A percentile compares a stretch with the other conserved stretches of the same genome.
phyloP scores from a whole-genome alignment of 2,797 vertebrate genomes.

The Scarus forsteni region DNA sequence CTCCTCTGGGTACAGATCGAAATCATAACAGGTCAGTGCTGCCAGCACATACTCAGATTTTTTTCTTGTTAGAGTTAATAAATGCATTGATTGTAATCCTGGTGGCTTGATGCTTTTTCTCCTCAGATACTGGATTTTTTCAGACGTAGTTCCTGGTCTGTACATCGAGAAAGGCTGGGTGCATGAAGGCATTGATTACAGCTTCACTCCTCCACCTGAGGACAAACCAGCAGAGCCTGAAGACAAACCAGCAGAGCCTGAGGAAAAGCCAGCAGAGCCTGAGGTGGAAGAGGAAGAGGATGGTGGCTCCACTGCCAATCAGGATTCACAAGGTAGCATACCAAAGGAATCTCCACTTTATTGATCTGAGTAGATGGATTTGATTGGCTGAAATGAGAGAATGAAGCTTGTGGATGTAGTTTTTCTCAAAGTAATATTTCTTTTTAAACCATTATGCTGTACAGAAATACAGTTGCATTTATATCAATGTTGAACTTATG shows the following conservation, averaged over 20 bases:
- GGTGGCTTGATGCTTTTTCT: constrained; percentile 21
- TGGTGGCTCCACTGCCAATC: constrained; percentile 20
- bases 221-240: constrained; percentile 75
- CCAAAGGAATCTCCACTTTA: no score
- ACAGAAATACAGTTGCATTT: no score
- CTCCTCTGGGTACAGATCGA: constrained; percentile 94
- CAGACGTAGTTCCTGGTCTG: constrained; percentile 94
- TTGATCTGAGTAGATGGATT: no score
- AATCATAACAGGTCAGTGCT: constrained; percentile 93
- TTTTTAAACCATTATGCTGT: no score
- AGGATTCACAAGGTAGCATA: constrained; percentile 59
- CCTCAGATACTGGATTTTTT: constrained; percentile 97
- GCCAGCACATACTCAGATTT: not conserved
- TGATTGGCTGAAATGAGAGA: no score
- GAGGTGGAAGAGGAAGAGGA: constrained; percentile 73
- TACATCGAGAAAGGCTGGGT: constrained; percentile 99
- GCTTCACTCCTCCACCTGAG: constrained; percentile 86
- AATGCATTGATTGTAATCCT: not conserved
- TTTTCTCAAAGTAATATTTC: no score
- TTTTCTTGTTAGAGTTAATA: not conserved
- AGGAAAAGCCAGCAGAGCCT: constrained; percentile 58
- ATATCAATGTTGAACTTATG: no score
- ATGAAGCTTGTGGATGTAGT: no score
- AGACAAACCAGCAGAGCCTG: constrained; percentile 63
- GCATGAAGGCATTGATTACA: constrained; percentile 93